Evolutionary conservation across 1,140 invertebrate genomes (phyloP).

Genomic region (Aphaenogaster rudis): DNA sequence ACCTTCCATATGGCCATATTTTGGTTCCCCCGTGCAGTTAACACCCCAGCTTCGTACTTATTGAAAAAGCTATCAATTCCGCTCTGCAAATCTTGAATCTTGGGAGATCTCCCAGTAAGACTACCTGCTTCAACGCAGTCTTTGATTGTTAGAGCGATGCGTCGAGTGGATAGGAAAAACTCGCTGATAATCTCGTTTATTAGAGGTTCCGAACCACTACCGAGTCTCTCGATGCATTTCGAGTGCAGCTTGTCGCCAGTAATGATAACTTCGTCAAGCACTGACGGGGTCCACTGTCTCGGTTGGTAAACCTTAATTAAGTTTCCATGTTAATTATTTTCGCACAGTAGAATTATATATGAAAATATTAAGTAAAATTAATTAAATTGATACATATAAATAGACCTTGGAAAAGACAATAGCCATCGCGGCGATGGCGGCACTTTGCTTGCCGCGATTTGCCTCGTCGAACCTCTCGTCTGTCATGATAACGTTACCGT

Average conservation of each 20-base stretch:
- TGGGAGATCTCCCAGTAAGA: slow-evolving; percentile 65
- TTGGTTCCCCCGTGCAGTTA: slow-evolving; percentile 64
- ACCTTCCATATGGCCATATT: slow-evolving; percentile 79
- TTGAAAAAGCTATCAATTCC: slow-evolving; percentile 80
- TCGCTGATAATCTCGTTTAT: slow-evolving; percentile 80
- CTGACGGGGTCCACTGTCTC: slow-evolving; percentile 73
- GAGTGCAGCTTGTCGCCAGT: slow-evolving; percentile 81
- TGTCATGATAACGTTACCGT: slow-evolving; percentile 67
- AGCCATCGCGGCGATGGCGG: slow-evolving; percentile 78
- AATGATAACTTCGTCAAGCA: slow-evolving; percentile 80
- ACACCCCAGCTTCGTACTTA: slow-evolving; percentile 73
- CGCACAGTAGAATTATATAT: neutral
- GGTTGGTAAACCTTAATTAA: slow-evolving; percentile 76
- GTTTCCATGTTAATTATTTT: slow-evolving; percentile 28
- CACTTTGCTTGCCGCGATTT: slow-evolving; percentile 75
- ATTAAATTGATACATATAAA: slow-evolving; percentile 17
- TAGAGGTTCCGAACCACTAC: slow-evolving; percentile 37
- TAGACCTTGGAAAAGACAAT: slow-evolving; percentile 80
- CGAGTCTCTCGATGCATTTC: slow-evolving; percentile 74
- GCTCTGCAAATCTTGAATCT: slow-evolving; percentile 73
- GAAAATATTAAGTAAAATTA: slow-evolving; percentile 11
- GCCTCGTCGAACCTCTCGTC: slow-evolving; percentile 72
- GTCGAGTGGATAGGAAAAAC: slow-evolving; percentile 80
- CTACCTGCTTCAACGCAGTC: slow-evolving; percentile 82
- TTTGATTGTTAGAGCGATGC: slow-evolving; percentile 78